These are phyloP conservation scores for Hypanus sabinus DNA, from an alignment of 2,113 vertebrate genomes.

Conservation along the genomic window DNA sequence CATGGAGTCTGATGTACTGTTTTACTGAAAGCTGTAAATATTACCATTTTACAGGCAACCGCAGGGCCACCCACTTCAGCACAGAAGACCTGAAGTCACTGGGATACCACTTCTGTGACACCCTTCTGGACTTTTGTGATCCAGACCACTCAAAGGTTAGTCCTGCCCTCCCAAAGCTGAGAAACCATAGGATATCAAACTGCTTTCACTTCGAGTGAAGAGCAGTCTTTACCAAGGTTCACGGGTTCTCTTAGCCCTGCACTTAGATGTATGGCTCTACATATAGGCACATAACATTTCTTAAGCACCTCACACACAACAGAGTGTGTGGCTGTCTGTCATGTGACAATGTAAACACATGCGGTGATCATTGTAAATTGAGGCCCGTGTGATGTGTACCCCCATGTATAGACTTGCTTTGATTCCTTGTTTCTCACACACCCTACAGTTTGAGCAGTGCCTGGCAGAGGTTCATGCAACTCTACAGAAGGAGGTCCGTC, in stretches of 20 bases:
- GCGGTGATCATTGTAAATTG: too few relatives aligned
- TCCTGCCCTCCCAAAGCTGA: too few relatives aligned
- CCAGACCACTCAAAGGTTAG: constrained; percentile 76
- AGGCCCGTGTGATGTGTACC: background rate
- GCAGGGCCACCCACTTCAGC: constrained; percentile 74
- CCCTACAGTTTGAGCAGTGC: constrained; percentile 52
- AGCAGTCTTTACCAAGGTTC: background rate
- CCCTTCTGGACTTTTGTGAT: constrained; percentile 83
- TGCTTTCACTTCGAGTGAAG: background rate
- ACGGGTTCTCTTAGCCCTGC: background rate
- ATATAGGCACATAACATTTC: background rate
- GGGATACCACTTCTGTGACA: constrained; percentile 78
- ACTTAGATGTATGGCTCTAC: background rate
- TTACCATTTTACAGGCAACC: constrained; percentile 54
- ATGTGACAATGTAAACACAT: background rate
- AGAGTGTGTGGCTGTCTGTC: background rate
- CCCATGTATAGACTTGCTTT: background rate
- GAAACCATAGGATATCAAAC: too few relatives aligned
- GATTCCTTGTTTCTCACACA: background rate
- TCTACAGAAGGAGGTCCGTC: constrained; percentile 54
- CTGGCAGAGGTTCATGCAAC: constrained; percentile 54
- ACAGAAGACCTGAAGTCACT: constrained; percentile 71
- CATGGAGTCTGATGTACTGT: background rate
- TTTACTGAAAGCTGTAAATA: background rate
- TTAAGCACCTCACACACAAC: background rate